Evolutionary conservation across 2,888 invertebrate genomes (phyloP).

Genomic region (Zootermopsis nevadensis): DNA sequence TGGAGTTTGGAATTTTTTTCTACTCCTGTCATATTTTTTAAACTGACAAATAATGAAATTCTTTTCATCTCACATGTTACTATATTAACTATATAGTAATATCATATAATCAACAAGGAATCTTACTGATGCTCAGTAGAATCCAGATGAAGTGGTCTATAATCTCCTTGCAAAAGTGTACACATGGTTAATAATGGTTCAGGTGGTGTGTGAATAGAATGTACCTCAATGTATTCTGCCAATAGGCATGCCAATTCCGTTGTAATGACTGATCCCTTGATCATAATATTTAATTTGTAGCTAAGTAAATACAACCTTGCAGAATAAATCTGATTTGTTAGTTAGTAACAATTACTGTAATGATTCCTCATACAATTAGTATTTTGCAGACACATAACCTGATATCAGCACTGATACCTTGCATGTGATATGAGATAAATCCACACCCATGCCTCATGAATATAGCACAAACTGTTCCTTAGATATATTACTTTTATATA

Average conservation of each 20-base stretch:
- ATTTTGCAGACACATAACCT: neutral
- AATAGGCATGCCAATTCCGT: constrained; percentile 12
- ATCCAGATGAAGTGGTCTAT: neutral
- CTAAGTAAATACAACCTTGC: neutral
- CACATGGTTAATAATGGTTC: neutral
- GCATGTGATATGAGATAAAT: too few relatives aligned
- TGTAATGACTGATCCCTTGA: neutral
- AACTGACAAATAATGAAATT: neutral
- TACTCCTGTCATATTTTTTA: neutral
- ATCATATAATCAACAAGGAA: neutral
- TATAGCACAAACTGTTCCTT: neutral
- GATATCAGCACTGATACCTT: neutral
- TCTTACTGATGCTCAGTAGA: neutral
- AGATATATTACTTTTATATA: neutral
- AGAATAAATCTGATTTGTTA: neutral
- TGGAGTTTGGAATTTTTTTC: neutral
- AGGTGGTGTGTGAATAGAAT: neutral
- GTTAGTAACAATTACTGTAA: neutral
- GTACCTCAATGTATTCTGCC: neutral
- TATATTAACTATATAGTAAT: neutral
- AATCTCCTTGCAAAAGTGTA: neutral
- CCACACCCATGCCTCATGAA: neutral
- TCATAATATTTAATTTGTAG: neutral
- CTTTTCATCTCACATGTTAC: neutral
- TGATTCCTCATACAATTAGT: neutral